phyloP scores from a whole-genome alignment of 2,113 vertebrate genomes.

The Ammospiza nelsoni region DNA sequence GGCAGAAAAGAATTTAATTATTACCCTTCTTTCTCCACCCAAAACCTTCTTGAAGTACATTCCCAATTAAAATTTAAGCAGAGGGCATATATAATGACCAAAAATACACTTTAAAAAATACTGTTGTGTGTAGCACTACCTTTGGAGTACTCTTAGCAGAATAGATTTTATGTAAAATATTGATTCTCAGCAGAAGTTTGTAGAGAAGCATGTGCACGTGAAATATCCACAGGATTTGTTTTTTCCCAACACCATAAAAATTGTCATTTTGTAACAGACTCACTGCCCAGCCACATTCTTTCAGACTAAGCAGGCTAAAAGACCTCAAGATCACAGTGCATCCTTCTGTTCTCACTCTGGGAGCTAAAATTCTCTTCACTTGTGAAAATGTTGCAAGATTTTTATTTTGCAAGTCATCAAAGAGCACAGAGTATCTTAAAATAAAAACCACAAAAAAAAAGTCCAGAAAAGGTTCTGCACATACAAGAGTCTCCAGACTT shows the following conservation, averaged over 20 bases:
- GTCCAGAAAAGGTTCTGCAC: background rate
- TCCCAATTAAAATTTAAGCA: background rate
- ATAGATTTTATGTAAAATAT: background rate
- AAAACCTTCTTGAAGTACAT: background rate
- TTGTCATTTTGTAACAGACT: background rate
- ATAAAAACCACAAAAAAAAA: background rate
- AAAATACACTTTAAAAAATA: background rate
- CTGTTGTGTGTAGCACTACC: background rate
- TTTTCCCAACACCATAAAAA: background rate
- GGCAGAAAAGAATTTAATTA: background rate
- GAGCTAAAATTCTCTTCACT: background rate
- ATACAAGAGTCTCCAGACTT: background rate
- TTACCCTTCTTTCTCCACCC: background rate
- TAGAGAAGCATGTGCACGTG: rapidly evolving
- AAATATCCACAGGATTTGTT: background rate
- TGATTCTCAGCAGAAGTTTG: background rate
- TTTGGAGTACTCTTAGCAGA: background rate
- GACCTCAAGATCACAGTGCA: background rate
- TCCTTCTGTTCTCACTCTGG: background rate
- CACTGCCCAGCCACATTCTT: background rate
- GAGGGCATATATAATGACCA: background rate
- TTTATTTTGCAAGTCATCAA: background rate
- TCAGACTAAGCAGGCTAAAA: background rate
- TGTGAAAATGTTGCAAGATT: background rate
- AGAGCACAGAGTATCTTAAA: background rate